phyloP scores from a whole-genome alignment of 2,888 invertebrate species.

The Lepidocyrtinus sp. region DNA sequence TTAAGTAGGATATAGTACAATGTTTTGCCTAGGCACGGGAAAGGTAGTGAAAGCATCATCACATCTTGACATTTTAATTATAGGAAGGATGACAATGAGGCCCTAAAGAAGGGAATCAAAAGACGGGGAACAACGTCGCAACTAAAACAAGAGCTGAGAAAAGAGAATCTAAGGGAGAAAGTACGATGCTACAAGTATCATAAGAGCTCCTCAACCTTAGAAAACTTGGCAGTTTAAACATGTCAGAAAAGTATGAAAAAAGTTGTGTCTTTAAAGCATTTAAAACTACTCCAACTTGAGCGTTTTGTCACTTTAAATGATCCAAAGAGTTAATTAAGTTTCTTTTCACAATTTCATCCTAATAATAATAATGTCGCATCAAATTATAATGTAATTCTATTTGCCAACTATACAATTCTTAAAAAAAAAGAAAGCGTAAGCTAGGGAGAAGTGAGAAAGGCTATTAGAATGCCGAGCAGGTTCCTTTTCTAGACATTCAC shows the following conservation, averaged over 20 bases:
- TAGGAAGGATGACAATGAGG: too few species aligned
- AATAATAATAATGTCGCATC: constrained; percentile 20
- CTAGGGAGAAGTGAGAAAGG: not conserved
- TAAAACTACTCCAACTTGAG: too few species aligned
- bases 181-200: not conserved
- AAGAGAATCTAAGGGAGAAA: not conserved
- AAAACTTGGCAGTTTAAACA: not conserved
- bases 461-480: constrained; percentile 26
- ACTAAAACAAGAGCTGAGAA: not conserved
- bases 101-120: too few species aligned
- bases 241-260: not conserved
- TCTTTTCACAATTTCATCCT: constrained; percentile 25
- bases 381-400: constrained; percentile 3
- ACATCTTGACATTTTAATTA: too few species aligned
- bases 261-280: too few species aligned
- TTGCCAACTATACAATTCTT: constrained; percentile 31
- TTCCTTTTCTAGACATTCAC: not conserved
- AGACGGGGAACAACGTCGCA: too few species aligned
- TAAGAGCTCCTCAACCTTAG: not conserved
- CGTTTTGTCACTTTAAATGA: constrained; percentile 28
- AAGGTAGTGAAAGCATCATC: too few species aligned
- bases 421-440: constrained; percentile 11
- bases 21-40: too few species aligned
- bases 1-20: too few species aligned
- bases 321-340: constrained; percentile 50